Percentiles rank a stretch among this genome's conserved stretches.
Evolutionary conservation across 1,140 invertebrate genomes (phyloP).

Genomic region (Aphis gossypii): DNA sequence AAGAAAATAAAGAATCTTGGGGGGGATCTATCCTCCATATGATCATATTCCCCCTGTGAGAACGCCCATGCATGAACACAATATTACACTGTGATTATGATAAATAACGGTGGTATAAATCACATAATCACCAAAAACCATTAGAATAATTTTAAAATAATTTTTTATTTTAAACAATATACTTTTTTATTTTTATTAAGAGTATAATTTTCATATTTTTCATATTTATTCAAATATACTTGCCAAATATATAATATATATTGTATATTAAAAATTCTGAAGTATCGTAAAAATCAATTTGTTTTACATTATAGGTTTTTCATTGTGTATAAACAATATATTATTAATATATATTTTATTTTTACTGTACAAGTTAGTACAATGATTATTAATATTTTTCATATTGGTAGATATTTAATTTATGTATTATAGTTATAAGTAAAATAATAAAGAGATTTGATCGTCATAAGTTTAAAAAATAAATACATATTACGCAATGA

Average conservation of each 20-base stretch:
- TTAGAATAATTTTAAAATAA: not conserved
- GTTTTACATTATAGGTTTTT: not conserved
- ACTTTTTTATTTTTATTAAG: not conserved
- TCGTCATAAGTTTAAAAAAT: not conserved
- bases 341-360: not conserved
- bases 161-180: not conserved
- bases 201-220: not conserved
- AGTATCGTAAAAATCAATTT: not conserved
- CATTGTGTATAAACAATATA: not conserved
- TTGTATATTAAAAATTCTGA: not conserved
- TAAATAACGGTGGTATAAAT: not conserved
- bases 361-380: not conserved
- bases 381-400: not conserved
- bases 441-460: not conserved
- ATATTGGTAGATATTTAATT: not conserved
- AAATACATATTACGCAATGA: not conserved
- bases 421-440: not conserved
- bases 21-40: too few relatives aligned
- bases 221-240: not conserved
- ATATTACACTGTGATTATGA: not conserved
- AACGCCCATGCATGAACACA: too few relatives aligned
- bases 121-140: not conserved
- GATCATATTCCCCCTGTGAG: too few relatives aligned
- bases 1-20: too few relatives aligned
- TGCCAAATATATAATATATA: not conserved